Percentiles rank a stretch among this genome's conserved stretches.
Evolutionary conservation across 2,888 invertebrate genomes (phyloP).

Genomic region (Drosophila infuscata): DNA sequence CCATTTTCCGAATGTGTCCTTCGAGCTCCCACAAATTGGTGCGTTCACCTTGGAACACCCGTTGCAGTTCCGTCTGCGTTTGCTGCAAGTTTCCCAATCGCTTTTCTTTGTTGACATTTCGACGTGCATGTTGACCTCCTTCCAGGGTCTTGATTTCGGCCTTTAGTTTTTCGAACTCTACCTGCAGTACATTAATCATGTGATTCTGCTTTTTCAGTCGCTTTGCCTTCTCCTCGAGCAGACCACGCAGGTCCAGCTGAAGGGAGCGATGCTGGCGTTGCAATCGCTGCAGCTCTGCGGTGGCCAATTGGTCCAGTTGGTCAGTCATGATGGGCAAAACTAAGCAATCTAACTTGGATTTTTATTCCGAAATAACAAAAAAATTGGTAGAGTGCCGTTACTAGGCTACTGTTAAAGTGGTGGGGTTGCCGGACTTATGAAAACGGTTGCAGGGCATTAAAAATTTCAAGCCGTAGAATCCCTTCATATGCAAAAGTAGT

Average conservation of each 20-base stretch:
- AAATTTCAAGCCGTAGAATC: background rate
- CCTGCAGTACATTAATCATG: slow-evolving; percentile 82
- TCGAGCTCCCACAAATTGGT: slow-evolving; percentile 85
- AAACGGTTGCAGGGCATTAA: background rate
- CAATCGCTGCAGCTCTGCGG: slow-evolving; percentile 90
- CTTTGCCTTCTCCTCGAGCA: slow-evolving; percentile 82
- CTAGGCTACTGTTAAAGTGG: slow-evolving; percentile 26
- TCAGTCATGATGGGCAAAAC: slow-evolving; percentile 84
- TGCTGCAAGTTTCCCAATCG: slow-evolving; percentile 71
- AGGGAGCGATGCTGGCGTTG: slow-evolving; percentile 87
- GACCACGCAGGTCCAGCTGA: slow-evolving; percentile 78
- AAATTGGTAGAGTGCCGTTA: slow-evolving; percentile 14
- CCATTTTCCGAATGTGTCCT: slow-evolving; percentile 85
- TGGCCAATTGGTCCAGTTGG: slow-evolving; percentile 91
- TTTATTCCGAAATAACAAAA: slow-evolving; percentile 12
- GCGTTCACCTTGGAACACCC: slow-evolving; percentile 78
- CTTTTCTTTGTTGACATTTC: slow-evolving; percentile 79
- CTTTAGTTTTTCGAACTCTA: slow-evolving; percentile 81
- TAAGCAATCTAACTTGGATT: background rate
- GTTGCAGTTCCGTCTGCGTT: slow-evolving; percentile 74
- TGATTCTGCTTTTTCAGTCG: slow-evolving; percentile 83
- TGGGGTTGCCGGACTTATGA: background rate
- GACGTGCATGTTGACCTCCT: slow-evolving; percentile 83
- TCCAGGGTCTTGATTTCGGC: slow-evolving; percentile 80
- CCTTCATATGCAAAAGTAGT: background rate